These are phyloP conservation scores for Busseola fusca DNA, from an alignment of 2,888 invertebrate species.

Conservation along the genomic window DNA sequence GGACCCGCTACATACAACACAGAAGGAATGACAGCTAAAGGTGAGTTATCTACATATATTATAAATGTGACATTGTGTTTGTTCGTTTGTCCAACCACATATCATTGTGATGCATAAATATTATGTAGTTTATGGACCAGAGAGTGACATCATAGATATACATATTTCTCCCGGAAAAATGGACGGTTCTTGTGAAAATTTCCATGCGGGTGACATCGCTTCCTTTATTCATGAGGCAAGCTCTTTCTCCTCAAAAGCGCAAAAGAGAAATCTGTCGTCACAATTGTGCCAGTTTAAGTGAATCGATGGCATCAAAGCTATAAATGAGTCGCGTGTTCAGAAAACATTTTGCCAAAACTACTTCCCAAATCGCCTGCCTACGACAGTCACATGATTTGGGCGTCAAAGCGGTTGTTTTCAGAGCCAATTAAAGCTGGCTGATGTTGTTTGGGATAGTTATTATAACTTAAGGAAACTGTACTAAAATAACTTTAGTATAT, in stretches of 20 bases:
- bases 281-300: constrained; percentile 33
- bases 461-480: constrained; percentile 26
- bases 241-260: constrained; percentile 22
- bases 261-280: constrained; percentile 49
- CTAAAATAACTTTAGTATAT: not conserved
- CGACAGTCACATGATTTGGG: constrained; percentile 67
- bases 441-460: constrained; percentile 30
- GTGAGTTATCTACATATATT: constrained; percentile 79
- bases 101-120: not conserved
- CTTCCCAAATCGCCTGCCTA: constrained; percentile 66
- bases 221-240: constrained; percentile 7
- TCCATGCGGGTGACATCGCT: not conserved
- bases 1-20: constrained; percentile 97
- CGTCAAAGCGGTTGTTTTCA: constrained; percentile 58
- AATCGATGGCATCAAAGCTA: constrained; percentile 47
- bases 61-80: not conserved
- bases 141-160: not conserved
- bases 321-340: constrained; percentile 65
- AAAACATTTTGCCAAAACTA: constrained; percentile 64
- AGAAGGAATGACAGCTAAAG: constrained; percentile 95
- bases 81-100: not conserved
- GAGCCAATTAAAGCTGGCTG: constrained; percentile 42
- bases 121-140: too few species aligned
- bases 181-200: not conserved
- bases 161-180: not conserved